Conservation (phyloP, 2,797 vertebrate species). For the Malurus splendens region DNA sequence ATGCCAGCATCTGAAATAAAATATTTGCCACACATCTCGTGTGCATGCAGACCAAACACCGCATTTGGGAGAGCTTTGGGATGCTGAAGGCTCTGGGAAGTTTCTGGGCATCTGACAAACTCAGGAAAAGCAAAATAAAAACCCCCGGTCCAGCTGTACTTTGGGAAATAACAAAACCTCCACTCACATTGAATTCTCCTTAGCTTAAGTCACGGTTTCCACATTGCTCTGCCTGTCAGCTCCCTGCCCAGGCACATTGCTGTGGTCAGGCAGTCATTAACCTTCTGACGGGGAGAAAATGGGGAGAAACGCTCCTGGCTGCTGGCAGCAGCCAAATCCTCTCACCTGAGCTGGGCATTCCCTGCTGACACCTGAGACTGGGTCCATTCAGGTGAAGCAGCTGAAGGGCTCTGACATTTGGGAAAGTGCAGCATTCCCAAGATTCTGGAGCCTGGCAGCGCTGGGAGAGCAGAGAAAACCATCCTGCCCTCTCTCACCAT, state of each 20-base stretch:
- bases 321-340: background rate
- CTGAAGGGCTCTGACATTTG: background rate
- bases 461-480: background rate
- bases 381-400: background rate
- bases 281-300: background rate
- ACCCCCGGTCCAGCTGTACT: background rate
- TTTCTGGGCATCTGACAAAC: background rate
- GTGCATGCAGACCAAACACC: slow-evolving; percentile 46
- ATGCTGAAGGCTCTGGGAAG: background rate
- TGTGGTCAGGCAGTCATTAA: background rate
- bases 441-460: fast-evolving
- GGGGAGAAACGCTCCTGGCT: background rate
- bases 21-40: slow-evolving; percentile 52
- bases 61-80: background rate
- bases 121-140: background rate
- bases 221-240: background rate
- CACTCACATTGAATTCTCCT: background rate
- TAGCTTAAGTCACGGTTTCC: background rate
- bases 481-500: background rate
- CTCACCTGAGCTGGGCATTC: fast-evolving
- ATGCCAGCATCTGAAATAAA: slow-evolving; percentile 56
- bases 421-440: fast-evolving
- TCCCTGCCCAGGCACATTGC: background rate
- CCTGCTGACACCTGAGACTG: background rate
- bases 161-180: background rate